Evolutionary conservation across 2,797 vertebrate species (phyloP), one percentile per base, ranked within the genome.

Genomic region (Cyprinodon diabolis): DNA sequence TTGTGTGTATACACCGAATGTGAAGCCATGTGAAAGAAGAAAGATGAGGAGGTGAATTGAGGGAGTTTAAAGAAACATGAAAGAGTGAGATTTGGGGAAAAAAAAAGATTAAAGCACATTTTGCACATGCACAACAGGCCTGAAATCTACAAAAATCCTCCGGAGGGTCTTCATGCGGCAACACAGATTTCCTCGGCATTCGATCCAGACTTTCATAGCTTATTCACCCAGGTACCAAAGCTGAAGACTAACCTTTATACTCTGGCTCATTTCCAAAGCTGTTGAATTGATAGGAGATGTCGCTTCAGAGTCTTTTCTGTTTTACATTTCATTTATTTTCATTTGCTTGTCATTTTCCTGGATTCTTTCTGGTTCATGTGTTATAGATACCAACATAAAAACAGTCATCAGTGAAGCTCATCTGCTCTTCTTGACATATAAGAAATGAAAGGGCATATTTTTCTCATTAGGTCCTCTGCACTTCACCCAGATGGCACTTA

Each of bases 21-120:
- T 55, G 14, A 71, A 68, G 25, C 69, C 67, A 1, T 14, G 48
- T 52, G 71, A 63, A 19, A 12, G 37, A 25, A 45, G 75, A 69
- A 66, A 58, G 69, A 74, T 21, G 68, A 74, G 23, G 68, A 71
- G 72, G 52, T 57, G 71, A 63, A 63, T 25, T 11, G 52, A 71
- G 25, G 52, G 54, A 45, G 43, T 73, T 66, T 43, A 78, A 77
- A 72, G 66, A 10, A 19, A 68, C 54, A 66, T 54, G 13, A 52
- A 77, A 68, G 71, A 67, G 6, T 35, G 49, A 65, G n/a, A 56
- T 11, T 69, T 69, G 4, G 60, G 66, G 65, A 63, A 69, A 62
- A 35, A 4, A 30, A 47, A 55, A 48, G 56, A 58, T 57, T 66
- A 72, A 68, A 71, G 75, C 63, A 51, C 19, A 58, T 66, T 66